phyloP scores from a whole-genome alignment of 2,113 vertebrate species.

The Neogobius melanostomus region DNA sequence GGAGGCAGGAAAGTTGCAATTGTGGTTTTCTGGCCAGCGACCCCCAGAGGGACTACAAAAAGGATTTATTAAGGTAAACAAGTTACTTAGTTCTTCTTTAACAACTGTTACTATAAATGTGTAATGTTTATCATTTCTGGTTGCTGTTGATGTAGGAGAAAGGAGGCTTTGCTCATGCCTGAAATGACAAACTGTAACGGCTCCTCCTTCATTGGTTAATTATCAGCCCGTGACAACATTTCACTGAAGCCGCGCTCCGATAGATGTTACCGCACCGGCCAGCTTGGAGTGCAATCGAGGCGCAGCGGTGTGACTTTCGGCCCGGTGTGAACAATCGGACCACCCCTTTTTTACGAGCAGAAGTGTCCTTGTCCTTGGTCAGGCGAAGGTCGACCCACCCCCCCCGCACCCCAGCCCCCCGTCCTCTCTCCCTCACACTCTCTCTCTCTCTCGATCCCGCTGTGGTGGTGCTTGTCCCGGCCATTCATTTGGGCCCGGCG shows the following conservation, averaged over 20 bases:
- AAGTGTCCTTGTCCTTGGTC: conserved; percentile 73
- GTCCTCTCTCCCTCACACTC: background rate
- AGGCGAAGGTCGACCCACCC: conserved; percentile 63
- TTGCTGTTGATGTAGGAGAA: no score
- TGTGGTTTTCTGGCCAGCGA: no score
- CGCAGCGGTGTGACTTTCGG: conserved; percentile 42
- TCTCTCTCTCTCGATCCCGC: conserved; percentile 22
- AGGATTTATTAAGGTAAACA: no score
- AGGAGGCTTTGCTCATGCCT: no score
- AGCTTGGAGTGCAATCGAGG: conserved; percentile 21
- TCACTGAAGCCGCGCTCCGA: background rate
- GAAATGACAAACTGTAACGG: no score
- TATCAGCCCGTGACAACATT: background rate
- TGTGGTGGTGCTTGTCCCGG: conserved; percentile 51
- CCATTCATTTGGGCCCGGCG: conserved; percentile 62
- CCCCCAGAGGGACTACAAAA: no score
- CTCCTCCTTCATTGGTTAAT: background rate
- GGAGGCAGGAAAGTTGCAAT: no score
- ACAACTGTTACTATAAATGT: no score
- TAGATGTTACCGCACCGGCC: background rate
- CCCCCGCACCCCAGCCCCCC: background rate
- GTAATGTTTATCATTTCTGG: no score
- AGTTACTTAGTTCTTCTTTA: no score
- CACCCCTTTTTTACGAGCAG: conserved; percentile 66
- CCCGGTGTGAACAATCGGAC: conserved; percentile 60